A percentile compares a stretch with the other conserved stretches of the same genome.
Evolutionary conservation across 2,113 vertebrate species (phyloP).

Genomic region (Picathartes gymnocephalus): DNA sequence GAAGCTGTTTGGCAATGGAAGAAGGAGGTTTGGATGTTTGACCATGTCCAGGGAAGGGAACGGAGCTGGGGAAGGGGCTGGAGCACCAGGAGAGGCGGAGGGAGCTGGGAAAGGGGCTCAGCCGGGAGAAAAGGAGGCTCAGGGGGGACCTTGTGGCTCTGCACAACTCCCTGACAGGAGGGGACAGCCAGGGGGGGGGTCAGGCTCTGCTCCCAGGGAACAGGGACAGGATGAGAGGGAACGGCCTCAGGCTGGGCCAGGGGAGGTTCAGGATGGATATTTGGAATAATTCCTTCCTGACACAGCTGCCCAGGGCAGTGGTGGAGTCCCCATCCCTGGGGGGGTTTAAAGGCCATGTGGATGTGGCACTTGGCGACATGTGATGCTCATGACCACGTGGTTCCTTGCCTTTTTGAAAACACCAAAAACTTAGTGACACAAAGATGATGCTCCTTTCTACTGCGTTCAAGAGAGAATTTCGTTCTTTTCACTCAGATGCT

Average conservation of each 20-base stretch:
- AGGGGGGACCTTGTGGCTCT: background rate
- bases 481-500: fast-evolving
- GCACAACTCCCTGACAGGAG: background rate
- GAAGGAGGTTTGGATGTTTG: background rate
- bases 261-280: background rate
- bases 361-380: background rate
- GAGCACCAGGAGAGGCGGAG: background rate
- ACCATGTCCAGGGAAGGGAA: fast-evolving
- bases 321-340: background rate
- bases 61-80: fast-evolving
- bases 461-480: background rate
- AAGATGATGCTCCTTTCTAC: background rate
- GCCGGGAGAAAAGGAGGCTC: background rate
- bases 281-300: background rate
- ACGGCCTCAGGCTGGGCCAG: fast-evolving
- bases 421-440: background rate
- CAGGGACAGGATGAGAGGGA: background rate
- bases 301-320: background rate
- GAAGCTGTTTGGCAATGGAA: background rate
- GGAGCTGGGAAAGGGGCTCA: background rate
- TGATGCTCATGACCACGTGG: fast-evolving
- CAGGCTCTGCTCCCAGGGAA: background rate
- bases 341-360: background rate
- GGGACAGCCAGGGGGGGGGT: background rate
- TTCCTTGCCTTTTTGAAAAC: background rate